phyloP scores from a whole-genome alignment of 2,888 invertebrate species.

The Sarcophaga variegata region DNA sequence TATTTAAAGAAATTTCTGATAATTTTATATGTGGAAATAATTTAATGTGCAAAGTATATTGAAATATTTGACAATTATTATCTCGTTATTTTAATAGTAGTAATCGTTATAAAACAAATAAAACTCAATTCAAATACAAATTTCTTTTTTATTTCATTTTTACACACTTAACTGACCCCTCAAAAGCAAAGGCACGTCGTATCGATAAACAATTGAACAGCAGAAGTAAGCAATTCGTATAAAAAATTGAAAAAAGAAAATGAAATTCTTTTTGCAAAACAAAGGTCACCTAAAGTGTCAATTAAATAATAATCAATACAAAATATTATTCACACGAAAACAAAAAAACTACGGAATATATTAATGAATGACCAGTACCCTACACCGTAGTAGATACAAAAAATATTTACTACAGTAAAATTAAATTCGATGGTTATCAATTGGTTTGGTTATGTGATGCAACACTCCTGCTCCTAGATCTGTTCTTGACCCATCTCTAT shows the following conservation, averaged over 20 bases:
- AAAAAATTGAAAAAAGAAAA: constrained; percentile 13
- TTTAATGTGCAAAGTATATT: neutral
- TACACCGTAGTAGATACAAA: neutral
- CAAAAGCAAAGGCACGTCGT: constrained; percentile 35
- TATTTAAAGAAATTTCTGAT: no score
- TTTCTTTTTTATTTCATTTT: neutral
- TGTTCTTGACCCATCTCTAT: no score
- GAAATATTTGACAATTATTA: no score
- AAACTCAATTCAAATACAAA: no score
- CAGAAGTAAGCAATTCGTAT: neutral
- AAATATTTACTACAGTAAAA: neutral
- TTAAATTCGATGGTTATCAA: no score
- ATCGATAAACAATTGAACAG: constrained; percentile 52
- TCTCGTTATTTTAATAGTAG: constrained; percentile 2
- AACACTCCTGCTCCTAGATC: no score
- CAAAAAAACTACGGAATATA: constrained; percentile 41
- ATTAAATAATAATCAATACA: constrained; percentile 62
- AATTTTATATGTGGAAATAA: no score
- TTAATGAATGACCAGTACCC: neutral
- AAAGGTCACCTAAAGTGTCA: constrained; percentile 68
- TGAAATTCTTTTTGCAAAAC: constrained; percentile 40
- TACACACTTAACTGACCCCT: constrained; percentile 62
- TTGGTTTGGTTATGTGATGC: no score
- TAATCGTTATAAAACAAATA: neutral
- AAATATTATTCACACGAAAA: constrained; percentile 34